Evolutionary conservation across 2,888 invertebrate genomes (phyloP), one percentile per base, ranked within the genome.

Genomic region (Oscheius sp.): DNA sequence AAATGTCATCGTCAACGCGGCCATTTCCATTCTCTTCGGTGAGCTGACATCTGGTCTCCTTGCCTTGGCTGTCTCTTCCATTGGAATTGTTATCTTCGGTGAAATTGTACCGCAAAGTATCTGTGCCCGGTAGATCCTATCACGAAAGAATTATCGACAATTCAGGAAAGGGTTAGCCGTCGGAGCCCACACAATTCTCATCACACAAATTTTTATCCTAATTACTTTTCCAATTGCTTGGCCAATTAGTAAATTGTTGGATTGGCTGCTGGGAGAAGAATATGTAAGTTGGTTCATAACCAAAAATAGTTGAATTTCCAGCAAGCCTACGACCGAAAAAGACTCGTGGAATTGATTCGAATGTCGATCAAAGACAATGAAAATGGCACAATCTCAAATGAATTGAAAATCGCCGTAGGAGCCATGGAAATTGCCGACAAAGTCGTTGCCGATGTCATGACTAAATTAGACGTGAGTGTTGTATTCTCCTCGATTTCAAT

Each of bases 381-480:
- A 35, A 79, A 81, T 43, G 35, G 35, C 5, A 59, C 66, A 25
- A 66, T 80, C 2, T 85, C 84, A 1, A 85, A 87, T 59, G 87
- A 87, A 70, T 71, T 87, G 29, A 88, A 88, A 70, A 81, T 83
- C 25, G 80, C 78, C 16, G 79, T 87, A 2, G 99, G 99, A 0
- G 99, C 99, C 0, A 90, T 99, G 86, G 96, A 97, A 89, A 91
- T 99, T 63, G 93, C 95, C 59, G 95, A 93, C 90, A 99, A 99
- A 91, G 94, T 93, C 0, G 99, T 97, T 0, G 91, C 92, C 0
- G 94, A 96, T 86, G 94, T 98, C n/a, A 99, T 99, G 98, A 99
- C 98, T 2, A 93, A 93, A 87, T 92, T 99, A 76, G 94, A 95
- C 45, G 78, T 76, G 3, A 63, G 76, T 55, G 49, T 64, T 56